phyloP scores from a whole-genome alignment of 2,113 vertebrate genomes.

The Candoia aspera region DNA sequence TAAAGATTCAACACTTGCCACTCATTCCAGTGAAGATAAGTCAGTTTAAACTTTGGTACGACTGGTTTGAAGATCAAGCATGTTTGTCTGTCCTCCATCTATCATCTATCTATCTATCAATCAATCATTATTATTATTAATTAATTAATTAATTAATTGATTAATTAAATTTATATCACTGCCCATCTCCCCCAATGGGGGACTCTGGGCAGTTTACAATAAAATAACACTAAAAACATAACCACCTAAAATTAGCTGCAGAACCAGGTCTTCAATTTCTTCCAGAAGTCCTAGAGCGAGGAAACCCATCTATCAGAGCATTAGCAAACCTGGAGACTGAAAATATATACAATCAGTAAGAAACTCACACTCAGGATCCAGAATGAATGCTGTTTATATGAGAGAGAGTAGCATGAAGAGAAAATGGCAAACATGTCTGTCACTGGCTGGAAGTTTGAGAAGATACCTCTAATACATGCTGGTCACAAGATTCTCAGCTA shows the following conservation, averaged over 20 bases:
- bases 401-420: background rate
- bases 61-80: background rate
- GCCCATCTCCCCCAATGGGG: too few species aligned
- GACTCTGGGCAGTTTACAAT: too few species aligned
- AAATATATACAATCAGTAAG: background rate
- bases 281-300: too few species aligned
- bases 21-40: background rate
- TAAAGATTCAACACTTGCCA: background rate
- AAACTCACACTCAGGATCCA: rapidly evolving
- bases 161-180: too few species aligned
- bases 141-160: too few species aligned
- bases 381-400: background rate
- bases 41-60: background rate
- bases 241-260: too few species aligned
- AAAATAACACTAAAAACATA: too few species aligned
- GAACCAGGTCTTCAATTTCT: too few species aligned
- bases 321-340: background rate
- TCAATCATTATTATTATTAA: too few species aligned
- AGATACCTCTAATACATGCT: rapidly evolving
- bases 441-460: rapidly evolving
- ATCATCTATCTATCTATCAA: too few species aligned
- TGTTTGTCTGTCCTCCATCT: background rate
- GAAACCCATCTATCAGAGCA: background rate
- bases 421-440: background rate
- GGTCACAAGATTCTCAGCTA: background rate